Evolutionary conservation across 2,888 invertebrate genomes (phyloP), one percentile per base, ranked within the genome.

Genomic region (Odontomyia ornata): DNA sequence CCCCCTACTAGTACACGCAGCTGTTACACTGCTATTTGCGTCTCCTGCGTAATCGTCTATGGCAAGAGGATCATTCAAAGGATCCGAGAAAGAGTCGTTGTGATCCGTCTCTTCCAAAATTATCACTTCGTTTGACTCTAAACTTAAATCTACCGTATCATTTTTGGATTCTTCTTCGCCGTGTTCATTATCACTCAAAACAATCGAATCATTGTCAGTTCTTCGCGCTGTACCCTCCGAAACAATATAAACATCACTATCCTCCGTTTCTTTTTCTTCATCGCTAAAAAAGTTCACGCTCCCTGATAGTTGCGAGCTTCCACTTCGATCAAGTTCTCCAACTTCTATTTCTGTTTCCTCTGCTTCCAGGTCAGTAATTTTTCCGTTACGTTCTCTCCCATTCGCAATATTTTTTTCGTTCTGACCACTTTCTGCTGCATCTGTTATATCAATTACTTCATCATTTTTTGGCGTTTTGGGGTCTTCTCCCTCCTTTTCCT

Each of bases 1-100:
- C 7, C 36, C 57, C 5, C 21, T 18, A 57, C n/a, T 47, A 4
- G 11, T 30, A 11, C 36, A 7, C 2, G 30, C 7, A 4, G n/a
- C 11, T 4, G 60, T 21, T 1, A 60, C 30, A 76, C 25, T 79
- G 73, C 4, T 78, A 72, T 52, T 79, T 77, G 77, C 80, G 76
- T 80, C 77, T n/a, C 71, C 60, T 62, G 80, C 78, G 67, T 82
- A 83, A 9, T 85, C 85, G 65, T 86, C 86, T 60, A 87, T 83
- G n/a, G 87, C 87, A 77, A 87, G 78, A 0, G 87, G 87, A 83
- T 87, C 87, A 21, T 83, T 81, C 46, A 83, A 77, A 0, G 83
- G 83, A 64, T 86, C 86, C 13, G 82, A 81, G 7, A 83, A 78
- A n/a, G 84, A 83, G 3, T 81, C 80, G 79, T 84, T 85, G 0